phyloP scores from a whole-genome alignment of 2,888 invertebrate species.

The Scaptomyza reducta region DNA sequence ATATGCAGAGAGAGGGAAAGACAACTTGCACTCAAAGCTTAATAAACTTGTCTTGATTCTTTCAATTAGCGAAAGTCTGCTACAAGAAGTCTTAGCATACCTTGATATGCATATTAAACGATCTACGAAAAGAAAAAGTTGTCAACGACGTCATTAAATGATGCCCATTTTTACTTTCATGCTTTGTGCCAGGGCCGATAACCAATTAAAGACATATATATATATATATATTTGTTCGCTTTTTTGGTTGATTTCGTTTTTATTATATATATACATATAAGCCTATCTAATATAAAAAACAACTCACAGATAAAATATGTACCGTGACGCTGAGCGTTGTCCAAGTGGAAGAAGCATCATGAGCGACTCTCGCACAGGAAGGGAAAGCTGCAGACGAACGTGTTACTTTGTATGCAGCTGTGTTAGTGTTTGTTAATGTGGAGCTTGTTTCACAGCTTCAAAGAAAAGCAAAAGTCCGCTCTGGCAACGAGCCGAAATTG shows the following conservation, averaged over 20 bases:
- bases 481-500: constrained; percentile 72
- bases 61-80: constrained; percentile 75
- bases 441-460: constrained; percentile 75
- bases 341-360: constrained; percentile 54
- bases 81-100: constrained; percentile 48
- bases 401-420: constrained; percentile 47
- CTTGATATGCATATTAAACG: constrained; percentile 63
- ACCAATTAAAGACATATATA: constrained; percentile 28
- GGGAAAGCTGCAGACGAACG: constrained; percentile 77
- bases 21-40: constrained; percentile 34
- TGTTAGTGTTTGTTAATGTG: constrained; percentile 38
- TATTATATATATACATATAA: no score
- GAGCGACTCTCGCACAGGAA: constrained; percentile 75
- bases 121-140: constrained; percentile 74
- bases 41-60: constrained; percentile 44
- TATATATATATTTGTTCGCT: no score
- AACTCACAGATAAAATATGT: constrained; percentile 29
- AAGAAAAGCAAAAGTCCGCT: constrained; percentile 82
- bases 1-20: constrained; percentile 32
- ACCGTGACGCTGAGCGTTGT: constrained; percentile 26
- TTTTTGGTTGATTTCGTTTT: no score
- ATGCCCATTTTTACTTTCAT: constrained; percentile 70
- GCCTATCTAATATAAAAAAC: constrained; percentile 51
- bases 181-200: constrained; percentile 48
- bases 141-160: constrained; percentile 48